Evolutionary conservation across 1,140 invertebrate species (phyloP).

Genomic region (Geopemphigus sp.): DNA sequence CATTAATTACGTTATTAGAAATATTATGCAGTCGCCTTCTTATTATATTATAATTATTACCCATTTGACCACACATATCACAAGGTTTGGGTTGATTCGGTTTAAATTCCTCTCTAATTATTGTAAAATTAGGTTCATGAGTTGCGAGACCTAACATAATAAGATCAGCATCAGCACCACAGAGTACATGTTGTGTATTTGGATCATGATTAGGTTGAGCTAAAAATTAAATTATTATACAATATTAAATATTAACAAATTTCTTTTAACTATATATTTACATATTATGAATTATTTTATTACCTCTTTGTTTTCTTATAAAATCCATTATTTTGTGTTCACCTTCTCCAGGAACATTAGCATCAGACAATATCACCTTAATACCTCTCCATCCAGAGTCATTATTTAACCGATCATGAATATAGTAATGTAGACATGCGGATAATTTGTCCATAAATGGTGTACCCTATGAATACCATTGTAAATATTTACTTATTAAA

Average conservation of each 20-base stretch:
- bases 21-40: background rate
- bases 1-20: background rate
- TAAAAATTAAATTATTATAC: slow-evolving; percentile 55
- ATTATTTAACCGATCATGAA: slow-evolving; percentile 90
- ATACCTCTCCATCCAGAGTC: slow-evolving; percentile 94
- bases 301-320: slow-evolving; percentile 88
- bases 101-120: slow-evolving; percentile 97
- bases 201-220: slow-evolving; percentile 95
- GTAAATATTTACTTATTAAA: too few species aligned
- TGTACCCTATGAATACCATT: slow-evolving; percentile 68
- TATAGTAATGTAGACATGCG: slow-evolving; percentile 92
- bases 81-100: slow-evolving; percentile 95
- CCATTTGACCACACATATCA: slow-evolving; percentile 93
- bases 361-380: slow-evolving; percentile 96
- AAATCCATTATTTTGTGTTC: slow-evolving; percentile 99
- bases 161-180: slow-evolving; percentile 98
- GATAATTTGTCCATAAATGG: slow-evolving; percentile 97
- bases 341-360: slow-evolving; percentile 93
- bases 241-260: too few species aligned
- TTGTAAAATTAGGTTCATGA: slow-evolving; percentile 98
- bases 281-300: slow-evolving; percentile 32
- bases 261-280: background rate
- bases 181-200: slow-evolving; percentile 95
- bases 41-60: slow-evolving; percentile 56
- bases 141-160: slow-evolving; percentile 98